A percentile compares a stretch with the other conserved stretches of the same genome.
These are phyloP conservation scores for Pilophorus perplexus DNA, from an alignment of 2,888 invertebrate genomes.

Conservation along the genomic window DNA sequence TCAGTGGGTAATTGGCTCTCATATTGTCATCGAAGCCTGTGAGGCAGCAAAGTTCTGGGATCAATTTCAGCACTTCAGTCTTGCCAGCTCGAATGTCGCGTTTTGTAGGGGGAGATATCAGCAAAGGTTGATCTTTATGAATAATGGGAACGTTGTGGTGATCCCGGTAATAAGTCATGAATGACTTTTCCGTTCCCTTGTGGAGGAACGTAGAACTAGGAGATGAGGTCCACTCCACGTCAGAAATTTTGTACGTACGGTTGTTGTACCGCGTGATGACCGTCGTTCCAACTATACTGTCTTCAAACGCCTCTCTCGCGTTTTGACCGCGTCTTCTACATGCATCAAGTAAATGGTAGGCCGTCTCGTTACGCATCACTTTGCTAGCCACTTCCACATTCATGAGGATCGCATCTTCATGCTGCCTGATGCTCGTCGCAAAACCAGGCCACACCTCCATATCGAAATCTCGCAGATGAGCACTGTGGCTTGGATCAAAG, in stretches of 20 bases:
- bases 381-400: slow-evolving; percentile 80
- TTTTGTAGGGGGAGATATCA: slow-evolving; percentile 68
- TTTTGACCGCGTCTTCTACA: slow-evolving; percentile 1
- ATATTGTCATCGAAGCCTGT: slow-evolving; percentile 76
- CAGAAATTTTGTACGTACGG: slow-evolving; percentile 80
- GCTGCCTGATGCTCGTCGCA: slow-evolving; percentile 78
- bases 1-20: no score
- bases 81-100: slow-evolving; percentile 68
- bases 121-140: slow-evolving; percentile 70
- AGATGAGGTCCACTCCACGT: slow-evolving; percentile 71
- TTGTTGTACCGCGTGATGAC: slow-evolving; percentile 89
- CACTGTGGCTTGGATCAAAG: slow-evolving; percentile 66
- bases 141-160: slow-evolving; percentile 62
- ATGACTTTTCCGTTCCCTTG: slow-evolving; percentile 58
- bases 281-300: slow-evolving; percentile 63
- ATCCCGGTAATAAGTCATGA: slow-evolving; percentile 63
- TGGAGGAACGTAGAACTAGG: slow-evolving; percentile 70
- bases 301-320: slow-evolving; percentile 51
- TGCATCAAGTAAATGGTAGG: slow-evolving; percentile 63
- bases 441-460: slow-evolving; percentile 82
- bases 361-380: slow-evolving; percentile 74
- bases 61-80: slow-evolving; percentile 65
- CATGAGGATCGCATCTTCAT: slow-evolving; percentile 73
- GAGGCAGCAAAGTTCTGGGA: slow-evolving; percentile 81
- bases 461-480: slow-evolving; percentile 61